A percentile compares a stretch with the other conserved stretches of the same genome.
Evolutionary conservation across 2,888 invertebrate species (phyloP).

Genomic region (Scaptomyza polygonia): DNA sequence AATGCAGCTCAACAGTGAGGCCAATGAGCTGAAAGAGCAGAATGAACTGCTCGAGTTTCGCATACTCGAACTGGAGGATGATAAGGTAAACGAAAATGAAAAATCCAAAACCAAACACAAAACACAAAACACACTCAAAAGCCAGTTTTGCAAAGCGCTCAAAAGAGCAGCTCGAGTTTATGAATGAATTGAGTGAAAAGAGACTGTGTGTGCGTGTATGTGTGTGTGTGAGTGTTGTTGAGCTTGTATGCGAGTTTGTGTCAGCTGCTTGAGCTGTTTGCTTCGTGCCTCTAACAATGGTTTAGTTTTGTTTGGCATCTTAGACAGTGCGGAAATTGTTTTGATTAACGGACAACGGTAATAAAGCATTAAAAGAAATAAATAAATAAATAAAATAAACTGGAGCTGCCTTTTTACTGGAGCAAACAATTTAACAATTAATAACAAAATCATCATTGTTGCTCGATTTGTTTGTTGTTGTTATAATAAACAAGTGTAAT

Average conservation of each 20-base stretch:
- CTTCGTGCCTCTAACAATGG: slow-evolving; percentile 48
- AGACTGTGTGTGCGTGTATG: background rate
- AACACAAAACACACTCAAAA: slow-evolving; percentile 39
- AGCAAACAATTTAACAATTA: slow-evolving; percentile 51
- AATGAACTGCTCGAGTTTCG: slow-evolving; percentile 92
- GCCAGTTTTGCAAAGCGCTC: slow-evolving; percentile 49
- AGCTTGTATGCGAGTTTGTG: slow-evolving; percentile 6
- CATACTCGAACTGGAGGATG: slow-evolving; percentile 90
- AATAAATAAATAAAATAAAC: slow-evolving; percentile 14
- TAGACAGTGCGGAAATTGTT: slow-evolving; percentile 72
- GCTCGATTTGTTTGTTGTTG: slow-evolving; percentile 2
- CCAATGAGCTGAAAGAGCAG: slow-evolving; percentile 90
- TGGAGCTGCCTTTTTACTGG: slow-evolving; percentile 59
- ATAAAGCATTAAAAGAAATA: slow-evolving; percentile 36
- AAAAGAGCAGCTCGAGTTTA: slow-evolving; percentile 45
- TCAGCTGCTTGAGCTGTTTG: slow-evolving; percentile 46
- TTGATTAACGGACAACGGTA: slow-evolving; percentile 63
- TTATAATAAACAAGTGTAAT: slow-evolving; percentile 39
- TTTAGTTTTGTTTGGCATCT: slow-evolving; percentile 72
- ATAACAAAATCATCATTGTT: slow-evolving; percentile 24
- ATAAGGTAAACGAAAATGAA: slow-evolving; percentile 82
- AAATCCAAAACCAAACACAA: background rate
- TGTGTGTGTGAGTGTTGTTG: background rate
- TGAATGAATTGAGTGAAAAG: slow-evolving; percentile 71
- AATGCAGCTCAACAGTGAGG: slow-evolving; percentile 87